Evolutionary conservation across 2,888 invertebrate genomes (phyloP).

Genomic region (Polyommatus iphigenia): DNA sequence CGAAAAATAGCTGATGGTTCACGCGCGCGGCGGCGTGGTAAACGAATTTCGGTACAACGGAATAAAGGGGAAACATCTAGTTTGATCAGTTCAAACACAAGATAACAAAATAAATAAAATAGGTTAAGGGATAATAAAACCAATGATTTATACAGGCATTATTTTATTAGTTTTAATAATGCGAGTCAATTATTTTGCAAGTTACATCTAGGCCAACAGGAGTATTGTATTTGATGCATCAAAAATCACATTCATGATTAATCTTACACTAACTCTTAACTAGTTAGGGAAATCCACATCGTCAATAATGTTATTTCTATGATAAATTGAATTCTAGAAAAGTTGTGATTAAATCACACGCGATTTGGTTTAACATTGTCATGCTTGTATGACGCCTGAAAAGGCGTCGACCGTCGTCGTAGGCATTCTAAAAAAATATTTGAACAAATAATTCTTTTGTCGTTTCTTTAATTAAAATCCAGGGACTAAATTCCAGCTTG

Average conservation of each 20-base stretch:
- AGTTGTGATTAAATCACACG: neutral
- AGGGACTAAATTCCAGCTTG: neutral
- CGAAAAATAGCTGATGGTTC: no score
- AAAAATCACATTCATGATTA: conserved; percentile 13
- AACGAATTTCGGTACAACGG: no score
- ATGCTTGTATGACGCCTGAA: neutral
- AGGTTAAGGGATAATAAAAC: neutral
- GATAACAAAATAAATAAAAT: neutral
- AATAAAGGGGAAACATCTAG: no score
- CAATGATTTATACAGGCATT: conserved; percentile 1
- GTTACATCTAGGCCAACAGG: conserved; percentile 27
- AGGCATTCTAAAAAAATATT: neutral
- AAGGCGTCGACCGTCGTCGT: neutral
- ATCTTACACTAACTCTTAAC: conserved; percentile 15
- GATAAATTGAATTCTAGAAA: neutral
- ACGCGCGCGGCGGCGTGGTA: no score
- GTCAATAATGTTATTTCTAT: neutral
- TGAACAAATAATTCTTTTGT: neutral
- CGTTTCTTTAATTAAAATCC: neutral
- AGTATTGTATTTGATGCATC: conserved; percentile 21
- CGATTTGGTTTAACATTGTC: neutral
- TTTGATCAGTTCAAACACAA: no score
- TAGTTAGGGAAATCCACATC: neutral
- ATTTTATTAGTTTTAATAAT: conserved; percentile 24
- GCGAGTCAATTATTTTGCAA: conserved; percentile 22